These are phyloP conservation scores for Hiodon tergisus DNA, from an alignment of 2,113 vertebrate genomes.

Conservation along the genomic window DNA sequence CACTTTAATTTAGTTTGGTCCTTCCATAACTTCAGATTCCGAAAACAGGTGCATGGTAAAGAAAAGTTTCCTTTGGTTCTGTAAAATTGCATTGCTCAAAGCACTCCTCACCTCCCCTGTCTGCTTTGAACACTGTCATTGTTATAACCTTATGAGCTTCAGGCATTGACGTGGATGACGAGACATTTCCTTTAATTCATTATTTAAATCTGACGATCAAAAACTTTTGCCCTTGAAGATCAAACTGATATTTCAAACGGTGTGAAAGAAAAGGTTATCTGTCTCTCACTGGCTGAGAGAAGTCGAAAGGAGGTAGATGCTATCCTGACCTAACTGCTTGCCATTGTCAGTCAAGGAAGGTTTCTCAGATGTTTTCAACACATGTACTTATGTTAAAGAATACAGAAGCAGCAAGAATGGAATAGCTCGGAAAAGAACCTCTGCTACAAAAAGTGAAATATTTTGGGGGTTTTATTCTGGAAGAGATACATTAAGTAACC, in stretches of 20 bases:
- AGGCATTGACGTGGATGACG: conserved; percentile 29
- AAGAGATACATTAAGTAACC: too few species aligned
- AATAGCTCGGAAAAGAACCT: conserved; percentile 9
- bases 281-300: conserved; percentile 27
- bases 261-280: conserved; percentile 39
- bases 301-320: conserved; percentile 16
- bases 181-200: conserved; percentile 31
- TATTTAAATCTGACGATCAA: conserved; percentile 28
- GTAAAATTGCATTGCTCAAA: not conserved
- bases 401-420: not conserved
- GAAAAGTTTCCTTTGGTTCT: not conserved
- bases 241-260: conserved; percentile 20
- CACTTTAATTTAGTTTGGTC: too few species aligned
- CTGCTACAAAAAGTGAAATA: conserved; percentile 20
- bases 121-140: conserved; percentile 16
- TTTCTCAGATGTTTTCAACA: conserved; percentile 3
- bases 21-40: not conserved
- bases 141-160: conserved; percentile 19
- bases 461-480: too few species aligned
- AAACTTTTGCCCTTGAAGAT: conserved; percentile 23
- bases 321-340: conserved; percentile 28
- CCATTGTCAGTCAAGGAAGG: conserved; percentile 29
- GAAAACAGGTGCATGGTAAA: not conserved
- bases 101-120: conserved; percentile 4
- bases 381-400: not conserved